Evolutionary conservation across 1,140 invertebrate species (phyloP).

Genomic region (Leucophenga varia): DNA sequence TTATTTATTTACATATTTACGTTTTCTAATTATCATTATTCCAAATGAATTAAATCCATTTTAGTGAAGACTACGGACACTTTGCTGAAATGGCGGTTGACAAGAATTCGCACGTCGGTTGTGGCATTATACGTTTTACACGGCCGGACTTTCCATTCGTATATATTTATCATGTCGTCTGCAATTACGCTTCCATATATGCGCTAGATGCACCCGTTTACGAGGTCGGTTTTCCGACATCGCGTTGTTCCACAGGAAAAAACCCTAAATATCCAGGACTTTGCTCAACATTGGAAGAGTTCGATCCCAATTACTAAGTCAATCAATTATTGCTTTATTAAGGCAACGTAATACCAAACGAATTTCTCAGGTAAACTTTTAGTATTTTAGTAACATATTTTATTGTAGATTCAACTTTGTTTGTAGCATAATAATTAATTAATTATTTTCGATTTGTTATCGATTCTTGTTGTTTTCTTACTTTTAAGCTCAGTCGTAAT

Average conservation of each 20-base stretch:
- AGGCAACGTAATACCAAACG: conserved; percentile 5
- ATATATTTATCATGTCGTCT: conserved; percentile 48
- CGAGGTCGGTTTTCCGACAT: conserved; percentile 26
- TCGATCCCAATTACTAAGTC: conserved; percentile 43
- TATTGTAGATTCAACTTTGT: too few species aligned
- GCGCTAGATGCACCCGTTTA: conserved; percentile 43
- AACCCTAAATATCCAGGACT: conserved; percentile 49
- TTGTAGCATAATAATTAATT: too few species aligned
- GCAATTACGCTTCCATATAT: conserved; percentile 49
- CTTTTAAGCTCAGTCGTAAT: too few species aligned
- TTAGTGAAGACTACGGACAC: conserved; percentile 50
- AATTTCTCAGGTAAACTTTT: conserved; percentile 29
- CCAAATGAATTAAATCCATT: neutral
- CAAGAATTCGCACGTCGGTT: conserved; percentile 40
- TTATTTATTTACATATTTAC: neutral
- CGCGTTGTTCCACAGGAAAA: conserved; percentile 37
- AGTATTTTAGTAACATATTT: too few species aligned
- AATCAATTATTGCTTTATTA: neutral
- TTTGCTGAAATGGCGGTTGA: conserved; percentile 53
- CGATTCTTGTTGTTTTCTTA: too few species aligned
- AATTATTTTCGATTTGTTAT: too few species aligned
- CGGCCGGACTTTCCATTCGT: conserved; percentile 43
- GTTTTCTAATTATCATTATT: neutral
- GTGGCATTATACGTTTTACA: conserved; percentile 45
- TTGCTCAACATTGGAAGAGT: conserved; percentile 39